phyloP scores from a whole-genome alignment of 2,113 vertebrate genomes.

The Rallus limicola region DNA sequence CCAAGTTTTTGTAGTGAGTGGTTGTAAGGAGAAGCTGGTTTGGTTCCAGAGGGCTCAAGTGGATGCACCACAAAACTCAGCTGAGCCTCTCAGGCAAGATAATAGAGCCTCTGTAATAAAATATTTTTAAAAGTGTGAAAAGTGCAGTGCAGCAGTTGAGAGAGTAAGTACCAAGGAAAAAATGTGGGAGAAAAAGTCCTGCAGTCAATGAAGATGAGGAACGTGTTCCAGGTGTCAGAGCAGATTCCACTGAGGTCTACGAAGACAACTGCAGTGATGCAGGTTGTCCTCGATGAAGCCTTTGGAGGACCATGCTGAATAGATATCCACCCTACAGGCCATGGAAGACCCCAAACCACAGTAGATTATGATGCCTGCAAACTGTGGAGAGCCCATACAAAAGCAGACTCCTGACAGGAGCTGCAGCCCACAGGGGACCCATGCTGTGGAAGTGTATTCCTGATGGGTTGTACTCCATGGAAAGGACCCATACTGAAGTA shows the following conservation, averaged over 20 bases:
- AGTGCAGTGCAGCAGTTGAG: neutral
- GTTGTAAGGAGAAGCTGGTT: neutral
- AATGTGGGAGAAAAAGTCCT: neutral
- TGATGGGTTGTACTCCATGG: neutral
- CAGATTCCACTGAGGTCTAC: neutral
- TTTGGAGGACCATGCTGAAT: fast-evolving
- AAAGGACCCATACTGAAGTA: neutral
- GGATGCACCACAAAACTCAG: too few species aligned
- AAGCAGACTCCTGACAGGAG: neutral
- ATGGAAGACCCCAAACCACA: fast-evolving
- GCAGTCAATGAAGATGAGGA: neutral
- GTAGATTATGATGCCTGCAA: neutral
- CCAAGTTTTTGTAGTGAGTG: neutral
- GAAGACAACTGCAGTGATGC: neutral
- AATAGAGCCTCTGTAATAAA: neutral
- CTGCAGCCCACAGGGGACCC: neutral
- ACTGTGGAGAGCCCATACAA: neutral
- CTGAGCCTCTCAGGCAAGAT: neutral
- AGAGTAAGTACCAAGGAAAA: neutral
- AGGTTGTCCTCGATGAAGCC: neutral
- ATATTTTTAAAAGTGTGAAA: neutral
- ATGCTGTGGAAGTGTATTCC: neutral
- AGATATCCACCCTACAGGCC: neutral
- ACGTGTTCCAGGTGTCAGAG: neutral
- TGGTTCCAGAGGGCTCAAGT: neutral